Evolutionary conservation across 2,113 vertebrate species (phyloP).

Genomic region (Conger conger): DNA sequence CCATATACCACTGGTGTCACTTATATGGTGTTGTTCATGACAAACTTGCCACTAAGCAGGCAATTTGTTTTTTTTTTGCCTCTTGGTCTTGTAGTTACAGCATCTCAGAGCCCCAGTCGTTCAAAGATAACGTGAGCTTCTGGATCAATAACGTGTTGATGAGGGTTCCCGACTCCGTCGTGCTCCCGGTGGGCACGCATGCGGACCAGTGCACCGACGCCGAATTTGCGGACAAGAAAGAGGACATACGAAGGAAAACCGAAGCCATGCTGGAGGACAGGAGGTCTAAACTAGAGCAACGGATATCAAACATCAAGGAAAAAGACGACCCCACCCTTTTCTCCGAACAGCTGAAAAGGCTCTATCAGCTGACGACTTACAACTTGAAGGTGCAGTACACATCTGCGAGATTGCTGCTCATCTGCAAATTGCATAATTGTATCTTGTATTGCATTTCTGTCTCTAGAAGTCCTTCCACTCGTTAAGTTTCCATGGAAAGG

Average conservation of each 20-base stretch:
- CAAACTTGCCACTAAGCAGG: no score
- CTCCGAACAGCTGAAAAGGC: slow-evolving; percentile 56
- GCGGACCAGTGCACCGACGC: slow-evolving; percentile 54
- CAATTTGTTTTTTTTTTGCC: no score
- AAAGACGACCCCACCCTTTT: slow-evolving; percentile 48
- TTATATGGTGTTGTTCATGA: no score
- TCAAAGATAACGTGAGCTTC: slow-evolving; percentile 61
- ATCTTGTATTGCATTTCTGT: no score
- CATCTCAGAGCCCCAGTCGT: slow-evolving; percentile 39
- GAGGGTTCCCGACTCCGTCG: slow-evolving; percentile 61
- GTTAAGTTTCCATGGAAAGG: no score
- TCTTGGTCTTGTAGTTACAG: slow-evolving; percentile 52
- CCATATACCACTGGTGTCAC: no score
- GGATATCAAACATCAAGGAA: slow-evolving; percentile 52
- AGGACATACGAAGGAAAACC: slow-evolving; percentile 52
- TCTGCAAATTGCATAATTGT: no score
- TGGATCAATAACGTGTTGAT: slow-evolving; percentile 71
- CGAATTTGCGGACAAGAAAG: slow-evolving; percentile 57
- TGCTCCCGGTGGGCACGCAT: slow-evolving; percentile 65
- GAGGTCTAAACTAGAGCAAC: slow-evolving; percentile 47
- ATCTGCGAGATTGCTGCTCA: no score
- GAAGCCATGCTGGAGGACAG: slow-evolving; percentile 49
- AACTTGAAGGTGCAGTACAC: slow-evolving; percentile 38
- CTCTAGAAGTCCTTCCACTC: no score
- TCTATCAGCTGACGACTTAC: slow-evolving; percentile 56